Percentiles rank a stretch among this genome's conserved stretches.
These are phyloP conservation scores for Scophthalmus maximus DNA, from an alignment of 2,113 vertebrate genomes.

Conservation along the genomic window DNA sequence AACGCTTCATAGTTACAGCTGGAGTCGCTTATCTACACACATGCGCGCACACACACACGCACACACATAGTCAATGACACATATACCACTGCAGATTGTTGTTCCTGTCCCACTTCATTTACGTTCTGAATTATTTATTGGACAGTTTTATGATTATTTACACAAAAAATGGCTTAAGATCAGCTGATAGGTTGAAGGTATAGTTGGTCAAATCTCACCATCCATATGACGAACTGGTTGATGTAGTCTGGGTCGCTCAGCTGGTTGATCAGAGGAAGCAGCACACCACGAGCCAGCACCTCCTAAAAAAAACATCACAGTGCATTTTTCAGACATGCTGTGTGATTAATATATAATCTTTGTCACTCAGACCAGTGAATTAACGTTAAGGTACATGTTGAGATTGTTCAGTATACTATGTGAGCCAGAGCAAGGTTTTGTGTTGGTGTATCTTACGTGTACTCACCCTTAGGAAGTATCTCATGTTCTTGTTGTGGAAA, in stretches of 20 bases:
- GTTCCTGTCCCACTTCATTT: neutral
- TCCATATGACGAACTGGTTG: constrained; percentile 99
- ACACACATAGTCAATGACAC: constrained; percentile 8
- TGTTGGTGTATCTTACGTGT: neutral
- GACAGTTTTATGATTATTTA: neutral
- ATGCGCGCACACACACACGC: constrained; percentile 39
- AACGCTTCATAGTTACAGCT: constrained; percentile 99
- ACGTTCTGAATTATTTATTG: neutral
- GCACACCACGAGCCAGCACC: constrained; percentile 95
- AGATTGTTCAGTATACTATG: neutral
- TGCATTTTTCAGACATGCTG: constrained; percentile 15
- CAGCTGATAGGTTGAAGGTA: neutral
- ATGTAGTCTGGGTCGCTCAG: constrained; percentile 99
- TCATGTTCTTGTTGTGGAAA: constrained; percentile 99
- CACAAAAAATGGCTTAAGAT: neutral
- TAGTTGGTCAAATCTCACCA: constrained; percentile 85
- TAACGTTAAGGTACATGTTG: neutral
- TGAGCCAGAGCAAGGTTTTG: too few species aligned
- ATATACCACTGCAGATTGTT: too few species aligned
- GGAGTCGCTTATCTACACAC: constrained; percentile 92
- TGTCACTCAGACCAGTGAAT: neutral
- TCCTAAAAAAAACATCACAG: constrained; percentile 78
- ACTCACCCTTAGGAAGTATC: constrained; percentile 98
- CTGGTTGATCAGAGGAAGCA: constrained; percentile 98
- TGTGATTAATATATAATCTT: too few species aligned